Percentiles rank a stretch among this genome's conserved stretches.
phyloP scores from a whole-genome alignment of 2,113 vertebrate species.

The Alectura lathami region DNA sequence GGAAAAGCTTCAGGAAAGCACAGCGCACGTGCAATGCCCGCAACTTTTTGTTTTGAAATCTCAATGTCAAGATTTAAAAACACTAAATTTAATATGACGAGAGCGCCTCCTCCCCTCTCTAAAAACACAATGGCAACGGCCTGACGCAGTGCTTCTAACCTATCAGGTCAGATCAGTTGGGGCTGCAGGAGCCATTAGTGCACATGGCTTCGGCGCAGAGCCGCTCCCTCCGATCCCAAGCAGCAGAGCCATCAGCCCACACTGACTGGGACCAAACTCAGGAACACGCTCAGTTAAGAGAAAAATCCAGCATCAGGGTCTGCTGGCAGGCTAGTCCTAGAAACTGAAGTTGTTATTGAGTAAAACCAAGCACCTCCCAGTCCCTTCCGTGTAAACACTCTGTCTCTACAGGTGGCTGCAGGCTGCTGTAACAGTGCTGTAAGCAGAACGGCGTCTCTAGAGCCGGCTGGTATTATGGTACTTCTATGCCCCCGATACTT shows the following conservation, averaged over 20 bases:
- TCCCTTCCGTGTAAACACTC: neutral
- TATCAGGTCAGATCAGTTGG: neutral
- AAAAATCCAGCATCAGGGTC: neutral
- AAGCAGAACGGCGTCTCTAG: neutral
- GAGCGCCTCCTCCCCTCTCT: neutral
- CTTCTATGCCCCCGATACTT: neutral
- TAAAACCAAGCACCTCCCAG: neutral
- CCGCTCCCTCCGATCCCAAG: neutral
- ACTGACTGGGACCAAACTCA: rapidly evolving
- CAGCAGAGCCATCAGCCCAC: neutral
- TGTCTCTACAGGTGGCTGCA: rapidly evolving
- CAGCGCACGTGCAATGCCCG: rapidly evolving
- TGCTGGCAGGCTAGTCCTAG: rapidly evolving
- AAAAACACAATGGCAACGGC: too few relatives aligned
- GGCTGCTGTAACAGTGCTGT: rapidly evolving
- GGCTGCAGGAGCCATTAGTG: neutral
- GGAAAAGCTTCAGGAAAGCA: neutral
- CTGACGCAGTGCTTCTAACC: rapidly evolving
- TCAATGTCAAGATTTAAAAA: rapidly evolving
- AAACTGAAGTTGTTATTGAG: neutral
- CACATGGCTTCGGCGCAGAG: neutral
- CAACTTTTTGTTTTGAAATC: rapidly evolving
- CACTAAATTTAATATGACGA: neutral
- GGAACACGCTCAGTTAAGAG: neutral
- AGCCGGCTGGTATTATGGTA: neutral